Base-by-base conservation (phyloP, 2,797 vertebrate genomes). In the Leucoraja ocellata region DNA sequence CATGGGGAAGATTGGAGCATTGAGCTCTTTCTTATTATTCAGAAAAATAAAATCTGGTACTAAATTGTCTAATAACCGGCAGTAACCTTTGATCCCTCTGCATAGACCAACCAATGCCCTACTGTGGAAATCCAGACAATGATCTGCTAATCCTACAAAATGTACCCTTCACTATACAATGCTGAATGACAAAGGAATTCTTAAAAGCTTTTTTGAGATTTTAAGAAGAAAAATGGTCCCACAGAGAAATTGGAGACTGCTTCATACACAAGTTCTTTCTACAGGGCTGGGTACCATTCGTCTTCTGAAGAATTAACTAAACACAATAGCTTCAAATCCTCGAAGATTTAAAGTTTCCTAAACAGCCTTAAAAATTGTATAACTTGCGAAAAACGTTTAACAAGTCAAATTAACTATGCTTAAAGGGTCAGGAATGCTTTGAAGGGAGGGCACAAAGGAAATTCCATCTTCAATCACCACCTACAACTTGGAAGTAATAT, bases 111-210 rank as follows among this genome's bases (percentile, higher is more conserved):
- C 71, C 1, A 76, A 92, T 92, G 58, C 54, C 71, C 90, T 68
- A 76, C 90, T 92, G 90, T 76, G 90, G 91, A 93, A 90, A 91
- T 84, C 61, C 93, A 93, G 91, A 93, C 28, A 79, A 94, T 81
- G 74, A 93, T 93, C 80, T 93, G 84, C 78, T 91, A 93, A 94
- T 93, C 93, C 91, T 93, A 93, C 65, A 83, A 91, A 84, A 78
- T 78, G 73, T 78, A 81, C 36, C 91, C 91, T 78, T 83, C 23
- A 23, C 61, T 36, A 83, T 94, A 83, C 61, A 91, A 71, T 25
- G 90, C 39, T 36, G 63, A 93, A 74, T 84, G 90, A 93, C 93
- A 93, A 93, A 92, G 91, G 73, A 74, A 93, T 93, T 86, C 91
- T 92, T 93, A 94, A 32, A 93, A 93, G 78, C 7, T 58, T 58